Percentiles rank a stretch among this genome's conserved stretches.
Evolutionary conservation across 2,797 vertebrate genomes (phyloP).

Genomic region (Danio kyathit): DNA sequence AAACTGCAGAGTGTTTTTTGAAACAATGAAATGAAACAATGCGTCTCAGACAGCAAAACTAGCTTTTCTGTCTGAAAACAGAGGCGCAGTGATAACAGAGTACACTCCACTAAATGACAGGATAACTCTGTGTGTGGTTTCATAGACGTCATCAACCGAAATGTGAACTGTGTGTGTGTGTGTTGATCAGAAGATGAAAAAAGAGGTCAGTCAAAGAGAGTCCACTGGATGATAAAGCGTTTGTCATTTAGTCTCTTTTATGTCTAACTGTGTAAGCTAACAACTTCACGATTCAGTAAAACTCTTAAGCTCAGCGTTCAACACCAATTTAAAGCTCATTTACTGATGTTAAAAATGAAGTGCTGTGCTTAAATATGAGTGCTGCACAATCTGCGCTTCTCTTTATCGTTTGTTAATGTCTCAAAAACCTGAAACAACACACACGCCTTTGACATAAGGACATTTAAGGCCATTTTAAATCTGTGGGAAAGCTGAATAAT

Average conservation of each 20-base stretch:
- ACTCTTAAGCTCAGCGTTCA: background rate
- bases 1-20: background rate
- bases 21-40: background rate
- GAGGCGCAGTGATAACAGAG: conserved; percentile 44
- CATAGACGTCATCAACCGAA: conserved; percentile 49
- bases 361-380: background rate
- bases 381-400: background rate
- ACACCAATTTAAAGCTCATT: background rate
- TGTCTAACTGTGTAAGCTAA: background rate
- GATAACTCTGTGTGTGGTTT: conserved; percentile 57
- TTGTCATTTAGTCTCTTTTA: conserved; percentile 25
- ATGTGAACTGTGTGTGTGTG: background rate
- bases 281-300: background rate
- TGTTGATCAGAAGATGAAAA: conserved; percentile 36
- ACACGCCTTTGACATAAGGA: background rate
- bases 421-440: background rate
- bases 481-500: conserved; percentile 24
- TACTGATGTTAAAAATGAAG: background rate
- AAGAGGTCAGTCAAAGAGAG: conserved; percentile 56
- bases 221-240: conserved; percentile 29
- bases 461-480: background rate
- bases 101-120: conserved; percentile 56
- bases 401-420: background rate
- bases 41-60: background rate
- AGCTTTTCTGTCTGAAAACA: background rate